These are phyloP conservation scores for Phycodurus eques DNA, from an alignment of 2,113 vertebrate genomes.

Conservation along the genomic window DNA sequence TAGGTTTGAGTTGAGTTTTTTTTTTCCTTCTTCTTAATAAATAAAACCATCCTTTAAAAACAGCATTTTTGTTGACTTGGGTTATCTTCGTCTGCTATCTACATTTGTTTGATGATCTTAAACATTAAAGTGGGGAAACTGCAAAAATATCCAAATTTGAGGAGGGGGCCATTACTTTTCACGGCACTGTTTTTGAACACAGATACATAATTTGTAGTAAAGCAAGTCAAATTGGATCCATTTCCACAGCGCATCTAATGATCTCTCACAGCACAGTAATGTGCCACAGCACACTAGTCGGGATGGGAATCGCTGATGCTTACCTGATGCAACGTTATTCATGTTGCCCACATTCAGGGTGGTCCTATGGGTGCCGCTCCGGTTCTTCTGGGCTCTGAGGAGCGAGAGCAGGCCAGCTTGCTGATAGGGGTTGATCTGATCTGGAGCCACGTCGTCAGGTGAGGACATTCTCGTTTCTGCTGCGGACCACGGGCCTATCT, in stretches of 20 bases:
- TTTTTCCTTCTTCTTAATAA: too few species aligned
- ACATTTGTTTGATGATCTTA: too few species aligned
- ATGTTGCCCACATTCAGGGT: conserved; percentile 79
- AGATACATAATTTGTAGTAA: too few species aligned
- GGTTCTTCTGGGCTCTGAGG: conserved; percentile 86
- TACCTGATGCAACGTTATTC: conserved; percentile 77
- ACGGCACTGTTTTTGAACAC: too few species aligned
- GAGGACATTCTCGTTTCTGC: conserved; percentile 52
- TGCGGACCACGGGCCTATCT: conserved; percentile 72
- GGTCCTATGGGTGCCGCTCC: conserved; percentile 79
- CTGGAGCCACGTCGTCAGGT: conserved; percentile 77
- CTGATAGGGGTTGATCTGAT: conserved; percentile 77
- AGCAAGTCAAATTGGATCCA: too few species aligned
- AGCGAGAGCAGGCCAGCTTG: conserved; percentile 87
- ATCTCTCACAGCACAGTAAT: neutral
- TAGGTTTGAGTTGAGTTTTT: too few species aligned
- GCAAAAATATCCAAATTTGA: too few species aligned
- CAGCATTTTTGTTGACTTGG: too few species aligned
- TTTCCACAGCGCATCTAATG: neutral
- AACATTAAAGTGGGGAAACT: too few species aligned
- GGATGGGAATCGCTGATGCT: conserved; percentile 16
- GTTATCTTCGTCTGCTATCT: too few species aligned
- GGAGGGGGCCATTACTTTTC: too few species aligned
- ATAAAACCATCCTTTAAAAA: too few species aligned
- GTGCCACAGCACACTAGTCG: neutral